These are phyloP conservation scores for Setophaga petechia DNA, from an alignment of 2,113 vertebrate species.

Conservation along the genomic window DNA sequence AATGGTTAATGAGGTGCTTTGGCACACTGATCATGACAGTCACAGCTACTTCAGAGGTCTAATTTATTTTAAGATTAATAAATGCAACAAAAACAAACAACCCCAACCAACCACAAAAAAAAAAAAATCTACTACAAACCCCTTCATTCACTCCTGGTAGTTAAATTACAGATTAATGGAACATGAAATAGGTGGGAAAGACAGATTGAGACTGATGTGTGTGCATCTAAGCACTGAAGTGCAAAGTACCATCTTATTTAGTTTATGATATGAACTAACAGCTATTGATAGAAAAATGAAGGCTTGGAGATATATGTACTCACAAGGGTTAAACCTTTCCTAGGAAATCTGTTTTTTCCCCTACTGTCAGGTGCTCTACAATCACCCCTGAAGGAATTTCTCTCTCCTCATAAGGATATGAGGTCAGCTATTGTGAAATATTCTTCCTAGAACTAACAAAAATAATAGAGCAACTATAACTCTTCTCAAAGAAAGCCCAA, in stretches of 20 bases:
- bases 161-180: not conserved
- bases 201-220: fast-evolving
- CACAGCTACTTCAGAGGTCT: not conserved
- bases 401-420: constrained; percentile 23
- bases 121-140: not conserved
- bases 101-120: not conserved
- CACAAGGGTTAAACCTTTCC: not conserved
- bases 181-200: not conserved
- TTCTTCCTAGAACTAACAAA: constrained; percentile 18
- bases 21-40: not conserved
- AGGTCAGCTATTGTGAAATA: constrained; percentile 47
- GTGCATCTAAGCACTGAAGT: not conserved
- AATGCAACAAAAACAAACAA: not conserved
- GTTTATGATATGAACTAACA: not conserved
- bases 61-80: not conserved
- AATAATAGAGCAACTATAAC: not conserved
- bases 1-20: not conserved
- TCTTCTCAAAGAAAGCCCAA: not conserved
- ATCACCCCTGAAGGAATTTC: constrained; percentile 23
- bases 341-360: not conserved
- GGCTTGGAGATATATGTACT: not conserved
- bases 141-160: not conserved
- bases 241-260: not conserved
- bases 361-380: constrained; percentile 26
- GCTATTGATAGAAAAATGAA: not conserved